phyloP scores from a whole-genome alignment of 1,140 invertebrate species.

The Lordiphosa clarofinis region DNA sequence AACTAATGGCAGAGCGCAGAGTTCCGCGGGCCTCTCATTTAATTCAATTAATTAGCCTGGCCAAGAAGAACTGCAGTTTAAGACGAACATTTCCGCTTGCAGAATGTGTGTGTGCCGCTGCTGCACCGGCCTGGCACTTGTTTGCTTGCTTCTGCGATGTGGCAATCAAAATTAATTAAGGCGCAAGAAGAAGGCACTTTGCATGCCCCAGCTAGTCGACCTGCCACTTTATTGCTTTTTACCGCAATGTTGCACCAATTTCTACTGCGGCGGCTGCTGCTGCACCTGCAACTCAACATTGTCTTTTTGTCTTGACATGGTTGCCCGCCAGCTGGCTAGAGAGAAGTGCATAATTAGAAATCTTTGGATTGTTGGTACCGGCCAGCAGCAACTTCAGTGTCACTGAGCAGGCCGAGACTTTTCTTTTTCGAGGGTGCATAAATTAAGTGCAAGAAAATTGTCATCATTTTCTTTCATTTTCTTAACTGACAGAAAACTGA shows the following conservation, averaged over 20 bases:
- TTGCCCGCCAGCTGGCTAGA: conserved; percentile 30
- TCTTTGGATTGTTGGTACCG: too few species aligned
- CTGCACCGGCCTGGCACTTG: too few species aligned
- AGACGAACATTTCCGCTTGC: conserved; percentile 71
- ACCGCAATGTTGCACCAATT: conserved; percentile 61
- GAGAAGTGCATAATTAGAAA: too few species aligned
- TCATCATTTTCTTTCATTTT: conserved; percentile 1
- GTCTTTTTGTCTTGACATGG: conserved; percentile 39
- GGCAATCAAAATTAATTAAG: conserved; percentile 76
- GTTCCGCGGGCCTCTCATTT: conserved; percentile 43
- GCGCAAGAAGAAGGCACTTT: conserved; percentile 26
- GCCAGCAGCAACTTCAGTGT: too few species aligned
- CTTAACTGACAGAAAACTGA: conserved; percentile 7
- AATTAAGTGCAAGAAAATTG: background rate
- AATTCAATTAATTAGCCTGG: conserved; percentile 70
- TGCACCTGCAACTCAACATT: conserved; percentile 19
- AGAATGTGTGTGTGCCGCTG: conserved; percentile 1
- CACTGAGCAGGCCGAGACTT: too few species aligned
- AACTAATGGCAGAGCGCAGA: conserved; percentile 29
- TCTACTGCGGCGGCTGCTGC: conserved; percentile 18
- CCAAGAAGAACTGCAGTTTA: conserved; percentile 30
- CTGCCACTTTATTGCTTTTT: conserved; percentile 65
- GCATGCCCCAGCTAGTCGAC: conserved; percentile 17
- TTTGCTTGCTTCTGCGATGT: conserved; percentile 16
- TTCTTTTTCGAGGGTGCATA: conserved; percentile 6